phyloP scores from a whole-genome alignment of 1,140 invertebrate genomes.

The Proales similis region DNA sequence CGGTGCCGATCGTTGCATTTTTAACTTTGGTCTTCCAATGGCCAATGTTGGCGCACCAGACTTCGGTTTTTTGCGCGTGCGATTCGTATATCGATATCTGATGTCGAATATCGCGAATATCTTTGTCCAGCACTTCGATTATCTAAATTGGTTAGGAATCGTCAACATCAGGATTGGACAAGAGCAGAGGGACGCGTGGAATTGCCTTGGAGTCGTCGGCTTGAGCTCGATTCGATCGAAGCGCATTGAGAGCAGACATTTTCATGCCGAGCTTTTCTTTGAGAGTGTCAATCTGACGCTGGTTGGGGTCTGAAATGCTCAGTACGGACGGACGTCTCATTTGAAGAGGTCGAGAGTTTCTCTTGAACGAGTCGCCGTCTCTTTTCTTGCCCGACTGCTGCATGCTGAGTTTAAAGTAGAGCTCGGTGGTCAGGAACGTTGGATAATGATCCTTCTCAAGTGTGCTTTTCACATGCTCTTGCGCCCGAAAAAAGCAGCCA shows the following conservation, averaged over 20 bases:
- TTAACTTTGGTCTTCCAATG: slow-evolving; percentile 73
- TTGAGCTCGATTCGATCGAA: neutral
- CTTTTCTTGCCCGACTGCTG: too few relatives aligned
- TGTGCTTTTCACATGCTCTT: slow-evolving; percentile 67
- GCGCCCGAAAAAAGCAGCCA: slow-evolving; percentile 77
- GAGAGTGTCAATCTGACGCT: neutral
- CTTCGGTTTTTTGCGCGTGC: slow-evolving; percentile 73
- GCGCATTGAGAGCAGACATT: slow-evolving; percentile 9
- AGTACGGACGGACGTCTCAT: too few relatives aligned
- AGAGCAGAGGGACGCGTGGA: neutral
- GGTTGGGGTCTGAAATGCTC: neutral
- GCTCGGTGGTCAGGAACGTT: slow-evolving; percentile 73
- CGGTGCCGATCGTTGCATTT: slow-evolving; percentile 68
- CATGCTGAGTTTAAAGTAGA: slow-evolving; percentile 66
- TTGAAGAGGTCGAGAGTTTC: too few relatives aligned
- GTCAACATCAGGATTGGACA: neutral
- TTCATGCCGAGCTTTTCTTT: slow-evolving; percentile 28
- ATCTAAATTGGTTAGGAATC: slow-evolving; percentile 41
- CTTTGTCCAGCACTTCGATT: slow-evolving; percentile 61
- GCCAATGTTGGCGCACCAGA: slow-evolving; percentile 78
- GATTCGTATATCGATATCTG: slow-evolving; percentile 70
- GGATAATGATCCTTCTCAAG: slow-evolving; percentile 80
- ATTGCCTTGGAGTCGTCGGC: slow-evolving; percentile 16
- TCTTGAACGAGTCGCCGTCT: too few relatives aligned
- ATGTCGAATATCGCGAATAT: slow-evolving; percentile 69